These are phyloP conservation scores for Hippocampus mohnikei DNA, from an alignment of 2,113 vertebrate species.

Conservation along the genomic window DNA sequence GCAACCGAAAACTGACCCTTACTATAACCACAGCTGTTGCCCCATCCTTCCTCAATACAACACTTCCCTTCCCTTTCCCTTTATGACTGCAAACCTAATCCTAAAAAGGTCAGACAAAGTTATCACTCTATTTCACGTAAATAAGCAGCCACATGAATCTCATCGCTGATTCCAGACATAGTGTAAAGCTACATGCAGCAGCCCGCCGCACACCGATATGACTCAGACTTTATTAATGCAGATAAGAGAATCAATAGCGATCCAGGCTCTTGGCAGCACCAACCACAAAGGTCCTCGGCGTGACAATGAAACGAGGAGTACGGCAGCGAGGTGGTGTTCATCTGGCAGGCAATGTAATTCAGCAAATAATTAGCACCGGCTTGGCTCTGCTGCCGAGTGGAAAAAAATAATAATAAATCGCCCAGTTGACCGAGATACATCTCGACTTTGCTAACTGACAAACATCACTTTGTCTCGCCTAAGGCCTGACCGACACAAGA, in stretches of 20 bases:
- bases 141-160: background rate
- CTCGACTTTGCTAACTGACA: constrained; percentile 12
- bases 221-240: constrained; percentile 52
- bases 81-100: background rate
- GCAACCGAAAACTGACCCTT: background rate
- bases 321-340: constrained; percentile 3
- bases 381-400: background rate
- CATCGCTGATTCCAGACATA: constrained; percentile 26
- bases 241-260: constrained; percentile 56
- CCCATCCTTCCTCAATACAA: background rate
- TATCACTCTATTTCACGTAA: constrained; percentile 1
- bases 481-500: constrained; percentile 19
- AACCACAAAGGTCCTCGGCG: constrained; percentile 13
- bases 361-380: constrained; percentile 15
- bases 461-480: constrained; percentile 28
- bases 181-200: constrained; percentile 4
- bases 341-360: background rate
- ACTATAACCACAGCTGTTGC: background rate
- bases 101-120: background rate
- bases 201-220: constrained; percentile 16
- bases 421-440: background rate
- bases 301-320: constrained; percentile 3
- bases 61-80: no score
- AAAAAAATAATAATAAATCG: background rate
- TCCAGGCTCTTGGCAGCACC: constrained; percentile 13